Conservation (phyloP, 2,113 vertebrate species). For the Lonchura striata region DNA sequence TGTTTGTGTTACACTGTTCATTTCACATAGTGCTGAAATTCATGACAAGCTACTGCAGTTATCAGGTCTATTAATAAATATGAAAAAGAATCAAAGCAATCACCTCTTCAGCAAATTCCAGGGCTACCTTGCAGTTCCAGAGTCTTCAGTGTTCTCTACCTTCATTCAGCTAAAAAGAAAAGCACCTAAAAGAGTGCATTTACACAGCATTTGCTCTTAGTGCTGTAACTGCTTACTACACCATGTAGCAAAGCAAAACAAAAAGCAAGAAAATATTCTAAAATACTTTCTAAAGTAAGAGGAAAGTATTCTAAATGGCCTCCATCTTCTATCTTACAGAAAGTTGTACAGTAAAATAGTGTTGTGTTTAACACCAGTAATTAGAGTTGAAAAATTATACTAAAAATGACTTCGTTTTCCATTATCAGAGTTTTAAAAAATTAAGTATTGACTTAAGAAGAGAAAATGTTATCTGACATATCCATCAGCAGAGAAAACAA, state of each 20-base stretch:
- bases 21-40: neutral
- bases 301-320: neutral
- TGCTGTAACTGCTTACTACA: neutral
- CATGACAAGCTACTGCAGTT: neutral
- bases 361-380: neutral
- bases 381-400: neutral
- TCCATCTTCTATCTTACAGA: neutral
- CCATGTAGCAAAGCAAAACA: neutral
- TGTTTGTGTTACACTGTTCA: neutral
- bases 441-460: neutral
- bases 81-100: neutral
- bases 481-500: neutral
- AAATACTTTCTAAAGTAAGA: neutral
- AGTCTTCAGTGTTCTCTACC: neutral
- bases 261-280: neutral
- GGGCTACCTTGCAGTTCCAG: neutral
- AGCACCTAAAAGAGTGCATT: neutral
- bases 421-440: neutral
- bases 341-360: neutral
- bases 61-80: neutral
- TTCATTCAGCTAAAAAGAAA: neutral
- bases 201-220: neutral
- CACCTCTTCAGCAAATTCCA: neutral
- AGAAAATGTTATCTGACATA: neutral
- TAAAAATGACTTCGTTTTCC: neutral